Evolutionary conservation across 2,113 vertebrate genomes (phyloP), one percentile per base, ranked within the genome.

Genomic region (Lepidothrix coronata): DNA sequence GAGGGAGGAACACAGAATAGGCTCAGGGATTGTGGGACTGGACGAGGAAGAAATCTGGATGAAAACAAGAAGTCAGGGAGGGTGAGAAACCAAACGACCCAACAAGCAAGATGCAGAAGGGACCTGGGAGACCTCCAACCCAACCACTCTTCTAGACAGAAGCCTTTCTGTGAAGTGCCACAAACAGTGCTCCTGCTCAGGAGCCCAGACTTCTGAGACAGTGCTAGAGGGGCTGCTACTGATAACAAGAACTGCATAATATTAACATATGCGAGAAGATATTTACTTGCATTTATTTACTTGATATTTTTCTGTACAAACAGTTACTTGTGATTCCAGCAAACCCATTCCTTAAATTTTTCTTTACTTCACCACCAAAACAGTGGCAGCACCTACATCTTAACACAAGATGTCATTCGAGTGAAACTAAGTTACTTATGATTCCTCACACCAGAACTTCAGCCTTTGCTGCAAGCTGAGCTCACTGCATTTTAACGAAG

Each of bases 61-160:
- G 37, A 55, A 75, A 88, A 57, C 23, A 82, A 49, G 12, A 58
- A 35, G 10, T 33, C 31, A 43, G 11, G 9, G 6, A 79, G 7
- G 4, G 33, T 20, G 19, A 48, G 24, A 79, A 82, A 44, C 1
- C 1, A 48, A 65, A 25, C 5, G n/a, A 65, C 9, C 9, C 37
- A 37, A 37, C 24, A n/a, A 88, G 49, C 5, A 35, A 70, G 80
- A 79, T 5, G 12, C 14, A 44, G 63, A 65, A 44, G 20, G 18
- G 49, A 63, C 12, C 48, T 8, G 15, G 46, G 20, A 80, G 28
- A 63, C 30, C 21, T 39, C 11, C 0, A 0, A 73, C 5, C 37
- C 46, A 52, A 12, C 9, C 7, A 2, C 33, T 24, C 16, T 41
- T 30, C 22, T 18, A 23, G 48, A 43, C 31, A 88, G 49, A 73